Evolutionary conservation across 2,797 vertebrate genomes (phyloP).

Genomic region (Characodon lateralis): DNA sequence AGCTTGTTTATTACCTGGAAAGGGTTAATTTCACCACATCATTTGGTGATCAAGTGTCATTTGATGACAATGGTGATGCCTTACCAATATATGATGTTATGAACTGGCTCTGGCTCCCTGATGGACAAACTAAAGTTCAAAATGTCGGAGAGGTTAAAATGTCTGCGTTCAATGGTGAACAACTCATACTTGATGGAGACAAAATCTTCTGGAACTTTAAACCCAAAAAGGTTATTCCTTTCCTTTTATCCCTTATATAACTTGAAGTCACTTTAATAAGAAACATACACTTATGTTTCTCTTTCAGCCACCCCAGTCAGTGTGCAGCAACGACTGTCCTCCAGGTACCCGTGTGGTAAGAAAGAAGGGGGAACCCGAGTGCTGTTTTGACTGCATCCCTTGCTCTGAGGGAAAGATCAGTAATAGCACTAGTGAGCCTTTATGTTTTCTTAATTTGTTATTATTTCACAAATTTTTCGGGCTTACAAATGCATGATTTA

Average conservation of each 20-base stretch:
- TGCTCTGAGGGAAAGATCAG: constrained; percentile 77
- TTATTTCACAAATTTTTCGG: no score
- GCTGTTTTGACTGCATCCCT: constrained; percentile 77
- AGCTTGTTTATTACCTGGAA: constrained; percentile 71
- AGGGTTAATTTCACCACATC: constrained; percentile 72
- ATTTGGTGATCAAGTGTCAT: constrained; percentile 74
- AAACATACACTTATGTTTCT: not conserved
- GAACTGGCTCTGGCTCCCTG: constrained; percentile 69
- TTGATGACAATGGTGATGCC: constrained; percentile 75
- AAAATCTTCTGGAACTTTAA: constrained; percentile 76
- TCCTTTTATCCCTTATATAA: not conserved
- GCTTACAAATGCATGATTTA: not conserved
- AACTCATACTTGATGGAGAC: constrained; percentile 58
- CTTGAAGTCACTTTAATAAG: not conserved
- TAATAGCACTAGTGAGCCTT: constrained; percentile 70
- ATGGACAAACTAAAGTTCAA: constrained; percentile 55
- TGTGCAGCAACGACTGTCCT: constrained; percentile 77
- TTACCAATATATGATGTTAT: constrained; percentile 76
- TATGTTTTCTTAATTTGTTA: not conserved
- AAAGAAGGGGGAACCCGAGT: constrained; percentile 66
- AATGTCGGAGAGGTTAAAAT: constrained; percentile 68
- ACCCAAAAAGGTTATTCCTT: constrained; percentile 41
- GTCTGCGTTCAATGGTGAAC: constrained; percentile 36
- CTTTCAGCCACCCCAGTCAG: constrained; percentile 66
- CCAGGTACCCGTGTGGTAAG: constrained; percentile 69